Evolutionary conservation across 2,888 invertebrate species (phyloP).

Genomic region (Andrena chrysosceles): DNA sequence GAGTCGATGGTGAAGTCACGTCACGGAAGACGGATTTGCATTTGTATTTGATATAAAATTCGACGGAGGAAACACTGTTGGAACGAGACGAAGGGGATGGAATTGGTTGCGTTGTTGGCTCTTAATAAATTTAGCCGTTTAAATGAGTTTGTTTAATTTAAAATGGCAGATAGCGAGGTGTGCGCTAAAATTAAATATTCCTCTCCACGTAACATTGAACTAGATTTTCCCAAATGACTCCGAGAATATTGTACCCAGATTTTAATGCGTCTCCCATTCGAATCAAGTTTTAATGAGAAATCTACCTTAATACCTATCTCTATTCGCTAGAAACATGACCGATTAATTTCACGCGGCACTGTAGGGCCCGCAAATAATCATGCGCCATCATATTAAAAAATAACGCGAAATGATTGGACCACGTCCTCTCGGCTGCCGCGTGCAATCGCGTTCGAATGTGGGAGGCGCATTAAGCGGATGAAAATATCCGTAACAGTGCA

Average conservation of each 20-base stretch:
- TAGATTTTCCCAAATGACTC: not conserved
- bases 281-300: too few species aligned
- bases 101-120: not conserved
- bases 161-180: not conserved
- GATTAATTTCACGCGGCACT: conserved; percentile 16
- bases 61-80: not conserved
- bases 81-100: not conserved
- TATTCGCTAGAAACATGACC: conserved; percentile 9
- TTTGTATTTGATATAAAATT: conserved; percentile 41
- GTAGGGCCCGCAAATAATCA: conserved; percentile 5
- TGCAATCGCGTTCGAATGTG: conserved; percentile 32
- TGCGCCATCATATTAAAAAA: not conserved
- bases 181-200: not conserved
- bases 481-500: conserved; percentile 39
- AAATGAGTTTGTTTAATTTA: conserved; percentile 9
- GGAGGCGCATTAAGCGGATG: conserved; percentile 48
- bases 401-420: conserved; percentile 7
- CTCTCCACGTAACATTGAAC: not conserved
- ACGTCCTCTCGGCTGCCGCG: not conserved
- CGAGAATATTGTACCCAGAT: too few species aligned
- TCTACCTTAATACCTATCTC: too few species aligned
- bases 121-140: not conserved
- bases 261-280: too few species aligned
- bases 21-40: conserved; percentile 3
- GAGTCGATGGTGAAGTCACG: not conserved